A percentile compares a stretch with the other conserved stretches of the same genome.
Evolutionary conservation across 2,888 invertebrate species (phyloP).

Genomic region (Tineola bisselliella): DNA sequence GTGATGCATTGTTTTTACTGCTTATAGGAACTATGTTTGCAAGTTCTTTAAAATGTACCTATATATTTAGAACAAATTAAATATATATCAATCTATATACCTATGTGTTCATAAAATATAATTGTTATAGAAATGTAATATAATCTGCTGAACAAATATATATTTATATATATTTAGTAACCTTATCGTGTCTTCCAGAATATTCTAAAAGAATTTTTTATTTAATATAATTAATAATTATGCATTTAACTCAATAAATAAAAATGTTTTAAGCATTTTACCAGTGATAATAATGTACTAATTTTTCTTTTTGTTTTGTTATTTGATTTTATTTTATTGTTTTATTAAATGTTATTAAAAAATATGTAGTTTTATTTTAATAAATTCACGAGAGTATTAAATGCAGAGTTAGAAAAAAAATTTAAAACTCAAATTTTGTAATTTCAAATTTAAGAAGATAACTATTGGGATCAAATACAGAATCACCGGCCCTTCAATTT

Average conservation of each 20-base stretch:
- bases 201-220: constrained; percentile 18
- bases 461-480: too few relatives aligned
- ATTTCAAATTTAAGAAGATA: too few relatives aligned
- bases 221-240: constrained; percentile 10
- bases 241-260: too few relatives aligned
- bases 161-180: background rate
- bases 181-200: background rate
- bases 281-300: constrained; percentile 20
- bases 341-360: constrained; percentile 15
- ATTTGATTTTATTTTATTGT: too few relatives aligned
- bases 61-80: background rate
- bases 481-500: too few relatives aligned
- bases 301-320: constrained; percentile 21
- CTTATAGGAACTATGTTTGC: too few relatives aligned
- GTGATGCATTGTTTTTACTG: too few relatives aligned
- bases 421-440: too few relatives aligned
- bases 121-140: background rate
- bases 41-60: too few relatives aligned
- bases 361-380: background rate
- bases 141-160: background rate
- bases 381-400: too few relatives aligned
- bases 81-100: background rate
- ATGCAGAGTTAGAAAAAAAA: too few relatives aligned
- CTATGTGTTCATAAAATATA: background rate
- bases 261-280: constrained; percentile 9